A percentile compares a stretch with the other conserved stretches of the same genome.
Conservation (phyloP, 2,888 invertebrate genomes). For the Hymenopus coronatus region DNA sequence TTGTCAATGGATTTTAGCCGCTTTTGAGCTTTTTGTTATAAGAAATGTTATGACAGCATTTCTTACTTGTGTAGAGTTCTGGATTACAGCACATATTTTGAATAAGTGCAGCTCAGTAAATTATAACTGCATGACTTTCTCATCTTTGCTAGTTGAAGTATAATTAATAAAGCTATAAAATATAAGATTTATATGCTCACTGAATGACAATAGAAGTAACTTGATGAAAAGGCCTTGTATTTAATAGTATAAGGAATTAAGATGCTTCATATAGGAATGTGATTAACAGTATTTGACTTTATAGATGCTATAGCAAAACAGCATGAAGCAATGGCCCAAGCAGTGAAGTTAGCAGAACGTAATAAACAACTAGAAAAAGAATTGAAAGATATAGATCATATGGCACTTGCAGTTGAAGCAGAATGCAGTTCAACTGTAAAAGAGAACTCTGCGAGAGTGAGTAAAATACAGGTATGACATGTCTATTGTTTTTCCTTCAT, state of each 20-base stretch:
- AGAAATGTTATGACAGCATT: no score
- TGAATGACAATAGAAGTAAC: no score
- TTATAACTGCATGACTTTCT: no score
- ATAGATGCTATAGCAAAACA: constrained; percentile 61
- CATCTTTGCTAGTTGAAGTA: no score
- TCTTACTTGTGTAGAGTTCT: no score
- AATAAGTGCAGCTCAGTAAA: no score
- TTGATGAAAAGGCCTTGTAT: no score
- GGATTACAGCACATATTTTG: no score
- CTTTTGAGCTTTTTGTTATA: no score
- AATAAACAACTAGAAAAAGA: constrained; percentile 69
- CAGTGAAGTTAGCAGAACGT: constrained; percentile 68
- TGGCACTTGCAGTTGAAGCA: constrained; percentile 72
- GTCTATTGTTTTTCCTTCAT: constrained; percentile 36
- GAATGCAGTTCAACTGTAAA: constrained; percentile 70
- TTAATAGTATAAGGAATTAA: neutral
- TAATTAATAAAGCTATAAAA: no score
- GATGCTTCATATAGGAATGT: neutral
- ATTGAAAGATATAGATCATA: constrained; percentile 67
- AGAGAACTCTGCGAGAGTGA: constrained; percentile 54
- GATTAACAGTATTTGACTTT: constrained; percentile 28
- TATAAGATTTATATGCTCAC: no score
- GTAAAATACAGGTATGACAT: constrained; percentile 44
- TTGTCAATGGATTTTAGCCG: no score
- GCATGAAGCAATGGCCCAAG: constrained; percentile 78